These are phyloP conservation scores for Crotalus viridis DNA, from an alignment of 2,113 vertebrate species.

Conservation along the genomic window DNA sequence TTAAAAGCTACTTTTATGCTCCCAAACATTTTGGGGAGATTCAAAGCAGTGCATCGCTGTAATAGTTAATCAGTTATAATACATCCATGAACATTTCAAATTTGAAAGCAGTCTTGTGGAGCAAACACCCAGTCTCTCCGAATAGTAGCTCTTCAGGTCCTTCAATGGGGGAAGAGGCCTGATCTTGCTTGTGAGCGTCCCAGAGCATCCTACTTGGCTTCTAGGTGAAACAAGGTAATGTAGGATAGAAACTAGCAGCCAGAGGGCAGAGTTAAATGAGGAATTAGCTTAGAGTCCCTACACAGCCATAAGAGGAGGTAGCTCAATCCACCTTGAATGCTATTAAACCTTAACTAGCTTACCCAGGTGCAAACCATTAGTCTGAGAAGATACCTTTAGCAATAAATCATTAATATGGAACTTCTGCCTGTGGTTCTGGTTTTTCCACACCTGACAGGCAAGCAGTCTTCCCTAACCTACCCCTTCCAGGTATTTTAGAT, in stretches of 20 bases:
- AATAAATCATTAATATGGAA: not conserved
- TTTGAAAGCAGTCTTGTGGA: not conserved
- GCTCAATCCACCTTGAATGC: not conserved
- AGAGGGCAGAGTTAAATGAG: not conserved
- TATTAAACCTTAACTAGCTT: not conserved
- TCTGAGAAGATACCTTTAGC: not conserved
- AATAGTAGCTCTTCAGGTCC: not conserved
- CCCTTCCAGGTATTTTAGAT: not conserved
- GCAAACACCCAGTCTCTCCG: not conserved
- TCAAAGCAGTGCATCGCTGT: not conserved
- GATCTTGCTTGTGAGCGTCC: not conserved
- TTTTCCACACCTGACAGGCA: not conserved
- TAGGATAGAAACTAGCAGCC: not conserved
- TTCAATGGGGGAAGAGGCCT: not conserved
- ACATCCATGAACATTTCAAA: not conserved
- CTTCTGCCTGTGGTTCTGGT: not conserved
- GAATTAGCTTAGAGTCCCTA: not conserved
- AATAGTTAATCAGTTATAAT: not conserved
- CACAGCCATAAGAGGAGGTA: not conserved
- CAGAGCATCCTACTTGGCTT: not conserved
- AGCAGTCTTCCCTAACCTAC: not conserved
- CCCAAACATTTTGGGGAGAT: not conserved
- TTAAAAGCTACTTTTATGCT: not conserved
- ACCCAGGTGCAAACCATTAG: not conserved
- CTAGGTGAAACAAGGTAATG: not conserved